phyloP scores from a whole-genome alignment of 2,888 invertebrate species.

The Drosophila nr. perissopoda region DNA sequence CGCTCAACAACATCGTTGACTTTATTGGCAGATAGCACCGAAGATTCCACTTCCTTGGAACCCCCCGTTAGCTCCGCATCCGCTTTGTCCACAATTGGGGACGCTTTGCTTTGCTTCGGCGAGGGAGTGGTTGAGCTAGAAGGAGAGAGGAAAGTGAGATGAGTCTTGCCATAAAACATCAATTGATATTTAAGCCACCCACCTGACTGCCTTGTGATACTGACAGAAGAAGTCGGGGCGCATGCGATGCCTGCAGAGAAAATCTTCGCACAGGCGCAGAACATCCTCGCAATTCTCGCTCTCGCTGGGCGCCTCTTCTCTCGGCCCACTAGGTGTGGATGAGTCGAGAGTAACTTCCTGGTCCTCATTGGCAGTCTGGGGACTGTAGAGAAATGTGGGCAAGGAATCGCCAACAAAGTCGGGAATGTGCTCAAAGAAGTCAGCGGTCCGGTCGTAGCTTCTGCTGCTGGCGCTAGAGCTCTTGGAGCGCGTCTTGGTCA shows the following conservation, averaged over 20 bases:
- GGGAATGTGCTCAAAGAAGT: slow-evolving; percentile 83
- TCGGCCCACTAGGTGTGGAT: slow-evolving; percentile 28
- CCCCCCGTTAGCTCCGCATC: slow-evolving; percentile 24
- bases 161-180: background rate
- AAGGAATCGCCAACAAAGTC: slow-evolving; percentile 76
- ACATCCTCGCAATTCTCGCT: slow-evolving; percentile 70
- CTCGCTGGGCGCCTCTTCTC: slow-evolving; percentile 33
- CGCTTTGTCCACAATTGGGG: slow-evolving; percentile 35
- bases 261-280: slow-evolving; percentile 87
- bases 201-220: slow-evolving; percentile 87
- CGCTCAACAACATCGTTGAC: slow-evolving; percentile 69
- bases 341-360: slow-evolving; percentile 8
- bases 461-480: slow-evolving; percentile 47
- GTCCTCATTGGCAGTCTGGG: slow-evolving; percentile 19
- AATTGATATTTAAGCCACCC: slow-evolving; percentile 36
- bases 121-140: slow-evolving; percentile 69
- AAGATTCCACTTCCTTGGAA: slow-evolving; percentile 42
- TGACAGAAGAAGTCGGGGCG: slow-evolving; percentile 92
- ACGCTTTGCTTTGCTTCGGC: slow-evolving; percentile 62
- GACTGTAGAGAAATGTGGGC: slow-evolving; percentile 57
- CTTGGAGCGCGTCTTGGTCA: slow-evolving; percentile 46
- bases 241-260: slow-evolving; percentile 88
- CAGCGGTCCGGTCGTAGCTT: slow-evolving; percentile 76
- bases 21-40: slow-evolving; percentile 17
- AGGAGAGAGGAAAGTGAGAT: background rate